These are phyloP conservation scores for Pygoscelis adeliae DNA, from an alignment of 2,113 vertebrate species.

Conservation along the genomic window DNA sequence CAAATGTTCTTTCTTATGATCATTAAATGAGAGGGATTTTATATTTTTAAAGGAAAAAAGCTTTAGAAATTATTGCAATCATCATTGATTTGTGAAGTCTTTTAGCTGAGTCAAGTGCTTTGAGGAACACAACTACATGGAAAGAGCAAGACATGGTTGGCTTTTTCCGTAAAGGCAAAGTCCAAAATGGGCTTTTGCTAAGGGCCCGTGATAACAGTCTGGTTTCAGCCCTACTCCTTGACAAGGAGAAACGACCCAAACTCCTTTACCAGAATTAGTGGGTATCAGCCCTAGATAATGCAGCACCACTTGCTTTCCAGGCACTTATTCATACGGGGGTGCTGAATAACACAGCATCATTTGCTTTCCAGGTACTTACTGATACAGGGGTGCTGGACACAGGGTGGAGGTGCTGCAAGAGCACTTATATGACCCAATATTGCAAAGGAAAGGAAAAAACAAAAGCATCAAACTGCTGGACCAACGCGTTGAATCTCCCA, in stretches of 20 bases:
- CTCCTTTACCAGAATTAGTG: background rate
- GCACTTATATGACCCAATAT: rapidly evolving
- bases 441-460: background rate
- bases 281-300: background rate
- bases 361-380: rapidly evolving
- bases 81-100: background rate
- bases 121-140: background rate
- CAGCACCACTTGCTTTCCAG: background rate
- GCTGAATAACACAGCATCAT: background rate
- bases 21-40: background rate
- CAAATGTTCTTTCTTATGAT: background rate
- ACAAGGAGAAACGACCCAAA: background rate
- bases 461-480: background rate
- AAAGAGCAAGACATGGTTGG: background rate
- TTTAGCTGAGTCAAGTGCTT: background rate
- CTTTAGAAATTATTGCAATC: background rate
- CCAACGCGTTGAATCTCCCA: background rate
- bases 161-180: background rate
- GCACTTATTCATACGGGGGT: background rate
- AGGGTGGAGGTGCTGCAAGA: background rate
- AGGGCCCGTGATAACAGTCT: no score
- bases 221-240: rapidly evolving
- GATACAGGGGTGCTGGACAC: rapidly evolving
- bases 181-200: background rate
- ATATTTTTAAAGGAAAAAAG: background rate